These are phyloP conservation scores for Mesorhabditis spiculigera DNA, from an alignment of 2,888 invertebrate genomes.

Conservation along the genomic window DNA sequence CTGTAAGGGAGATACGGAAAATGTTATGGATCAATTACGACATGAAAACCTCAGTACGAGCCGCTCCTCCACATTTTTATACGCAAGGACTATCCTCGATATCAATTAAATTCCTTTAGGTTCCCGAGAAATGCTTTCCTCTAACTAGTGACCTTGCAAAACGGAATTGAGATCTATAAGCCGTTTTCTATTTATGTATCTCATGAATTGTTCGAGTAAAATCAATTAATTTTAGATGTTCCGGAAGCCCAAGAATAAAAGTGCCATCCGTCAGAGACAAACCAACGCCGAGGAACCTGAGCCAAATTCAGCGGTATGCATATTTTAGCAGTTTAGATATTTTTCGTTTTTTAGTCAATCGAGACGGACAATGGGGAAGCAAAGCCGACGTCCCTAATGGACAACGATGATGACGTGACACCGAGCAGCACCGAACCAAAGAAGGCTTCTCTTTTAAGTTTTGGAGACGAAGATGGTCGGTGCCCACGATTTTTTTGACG, in stretches of 20 bases:
- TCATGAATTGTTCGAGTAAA: background rate
- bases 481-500: background rate
- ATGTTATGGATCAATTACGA: no score
- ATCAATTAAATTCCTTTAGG: no score
- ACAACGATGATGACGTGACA: conserved; percentile 9
- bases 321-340: no score
- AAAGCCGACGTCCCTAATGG: background rate
- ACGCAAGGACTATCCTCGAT: no score
- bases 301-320: conserved; percentile 9
- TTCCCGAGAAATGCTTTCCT: no score
- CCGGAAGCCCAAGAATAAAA: conserved; percentile 48
- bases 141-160: no score
- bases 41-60: no score
- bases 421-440: conserved; percentile 9
- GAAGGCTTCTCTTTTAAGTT: conserved; percentile 34
- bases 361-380: no score
- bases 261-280: conserved; percentile 30
- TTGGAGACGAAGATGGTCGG: conserved; percentile 46
- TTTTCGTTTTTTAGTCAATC: no score
- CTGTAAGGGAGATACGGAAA: no score
- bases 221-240: conserved; percentile 37
- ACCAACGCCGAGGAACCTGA: conserved; percentile 16
- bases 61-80: no score
- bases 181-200: background rate
- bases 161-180: background rate